Evolutionary conservation across 2,797 vertebrate genomes (phyloP), one percentile per base, ranked within the genome.

Genomic region (Molothrus ater): DNA sequence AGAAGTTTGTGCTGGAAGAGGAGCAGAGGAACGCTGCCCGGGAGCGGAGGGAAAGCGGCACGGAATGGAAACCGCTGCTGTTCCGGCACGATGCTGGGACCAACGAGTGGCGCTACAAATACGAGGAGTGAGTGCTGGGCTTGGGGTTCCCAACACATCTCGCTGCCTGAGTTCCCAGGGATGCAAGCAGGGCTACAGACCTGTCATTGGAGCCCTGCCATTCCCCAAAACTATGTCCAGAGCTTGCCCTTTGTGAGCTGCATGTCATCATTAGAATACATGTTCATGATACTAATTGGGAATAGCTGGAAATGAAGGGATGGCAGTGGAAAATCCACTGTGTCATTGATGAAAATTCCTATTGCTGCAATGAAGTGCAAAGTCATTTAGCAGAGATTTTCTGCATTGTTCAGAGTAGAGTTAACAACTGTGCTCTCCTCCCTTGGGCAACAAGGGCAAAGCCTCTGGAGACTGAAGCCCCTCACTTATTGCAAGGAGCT

Each of bases 1-100:
- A 99, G 90, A 99, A 99, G 95, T 99, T 98, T 92, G 97, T 98
- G 4, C 96, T 99, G 93, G 99, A 99, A 94, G 99, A 99, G 88
- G 98, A 98, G 7, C 99, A 99, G 97, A 97, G 99, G 68, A 98
- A 83, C 29, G 98, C 98, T 1, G 95, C 98, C 63, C 97, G 95
- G 13, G 98, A 99, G 89, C 97, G 98, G 68, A 99, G 98, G 93
- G 99, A 99, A 54, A 96, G 47, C 0, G 53, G 92, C 78, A 96
- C 88, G 6, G 95, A 98, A 28, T 99, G 99, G 99, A 96, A 57
- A 36, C 97, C 99, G 0, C 97, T 88, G 69, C 98, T 99, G n/a
- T 99, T 99, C 98, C 93, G 8, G 31, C 98, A 98, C 12, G 98
- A 99, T 11, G 87, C 98, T 0, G 32, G 92, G 11, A 98, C 98